Evolutionary conservation across 2,797 vertebrate species (phyloP), one percentile per base, ranked within the genome.

Genomic region (Tadarida brasiliensis): DNA sequence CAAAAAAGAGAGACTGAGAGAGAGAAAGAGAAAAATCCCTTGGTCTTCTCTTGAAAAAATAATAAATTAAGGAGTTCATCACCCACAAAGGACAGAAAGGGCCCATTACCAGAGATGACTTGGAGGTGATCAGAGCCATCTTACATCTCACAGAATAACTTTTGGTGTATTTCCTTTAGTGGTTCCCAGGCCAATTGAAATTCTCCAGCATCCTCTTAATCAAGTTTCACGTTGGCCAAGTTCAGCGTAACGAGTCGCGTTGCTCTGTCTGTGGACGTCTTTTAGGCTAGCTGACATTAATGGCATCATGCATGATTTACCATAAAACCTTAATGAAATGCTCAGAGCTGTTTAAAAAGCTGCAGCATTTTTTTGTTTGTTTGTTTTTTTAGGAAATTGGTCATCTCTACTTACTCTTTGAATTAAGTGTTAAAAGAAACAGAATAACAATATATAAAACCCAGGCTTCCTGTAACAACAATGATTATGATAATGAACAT

Each of bases 361-460:
- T 91, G 78, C 84, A 61, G 83, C 91, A 71, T n/a, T n/a, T n/a
- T n/a, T n/a, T n/a, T n/a, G n/a, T n/a, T n/a, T n/a, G n/a, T n/a
- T n/a, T n/a, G 68, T 91, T 87, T 91, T 88, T 96, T 91, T 95
- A 95, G 95, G 94, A 97, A 97, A 95, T 94, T 87, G 81, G 86
- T 74, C 90, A 83, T 89, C 91, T 96, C 83, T 97, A 90, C 97
- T 97, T 96, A 95, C 94, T 95, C 95, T 97, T 91, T 93, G 97
- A 95, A 96, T 97, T 96, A 95, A 96, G n/a, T n/a, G n/a, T n/a
- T n/a, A n/a, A n/a, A n/a, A n/a, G n/a, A n/a, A n/a, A n/a, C n/a
- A n/a, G n/a, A n/a, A n/a, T n/a, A n/a, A n/a, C n/a, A n/a, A n/a
- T n/a, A n/a, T n/a, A n/a, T n/a, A n/a, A n/a, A n/a, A n/a, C n/a